phyloP scores from a whole-genome alignment of 2,113 vertebrate species.

The Ophthalmolycus amberensis region DNA sequence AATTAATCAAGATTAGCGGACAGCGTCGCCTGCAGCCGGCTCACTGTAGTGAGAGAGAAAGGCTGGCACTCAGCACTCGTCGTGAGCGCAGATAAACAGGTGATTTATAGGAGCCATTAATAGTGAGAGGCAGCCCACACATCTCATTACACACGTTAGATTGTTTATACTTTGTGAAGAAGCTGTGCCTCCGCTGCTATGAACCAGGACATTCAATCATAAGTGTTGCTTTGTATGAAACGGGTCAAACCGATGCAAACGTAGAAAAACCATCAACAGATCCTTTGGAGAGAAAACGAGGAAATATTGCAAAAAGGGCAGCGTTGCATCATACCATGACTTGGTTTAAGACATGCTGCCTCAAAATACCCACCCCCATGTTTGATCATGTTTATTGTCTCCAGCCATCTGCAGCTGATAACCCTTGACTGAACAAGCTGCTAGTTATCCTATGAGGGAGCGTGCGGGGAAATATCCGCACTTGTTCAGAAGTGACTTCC shows the following conservation, averaged over 20 bases:
- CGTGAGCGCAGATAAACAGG: slow-evolving; percentile 61
- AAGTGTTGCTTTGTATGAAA: not conserved
- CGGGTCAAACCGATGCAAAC: slow-evolving; percentile 33
- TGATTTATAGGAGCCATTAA: slow-evolving; percentile 79
- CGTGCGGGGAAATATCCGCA: slow-evolving; percentile 57
- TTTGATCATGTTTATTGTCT: slow-evolving; percentile 83
- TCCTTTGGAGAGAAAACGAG: not conserved
- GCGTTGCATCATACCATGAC: slow-evolving; percentile 24
- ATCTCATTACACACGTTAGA: slow-evolving; percentile 72
- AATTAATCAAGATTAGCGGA: slow-evolving; percentile 79
- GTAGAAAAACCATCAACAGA: not conserved
- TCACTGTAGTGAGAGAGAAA: slow-evolving; percentile 49
- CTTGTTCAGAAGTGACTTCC: slow-evolving; percentile 57
- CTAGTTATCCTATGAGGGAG: slow-evolving; percentile 60
- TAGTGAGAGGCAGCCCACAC: slow-evolving; percentile 55
- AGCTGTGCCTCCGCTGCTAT: slow-evolving; percentile 6
- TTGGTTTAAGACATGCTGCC: slow-evolving; percentile 48
- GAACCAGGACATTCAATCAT: slow-evolving; percentile 40
- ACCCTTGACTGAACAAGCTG: slow-evolving; percentile 82
- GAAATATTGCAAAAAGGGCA: not conserved
- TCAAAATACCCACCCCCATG: slow-evolving; percentile 66
- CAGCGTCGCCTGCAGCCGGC: slow-evolving; percentile 53
- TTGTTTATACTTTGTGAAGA: slow-evolving; percentile 46
- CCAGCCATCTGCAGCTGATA: slow-evolving; percentile 82
- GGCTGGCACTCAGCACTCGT: slow-evolving; percentile 41